phyloP scores from a whole-genome alignment of 1,140 invertebrate species.

The Caenorhabditis brenneri region DNA sequence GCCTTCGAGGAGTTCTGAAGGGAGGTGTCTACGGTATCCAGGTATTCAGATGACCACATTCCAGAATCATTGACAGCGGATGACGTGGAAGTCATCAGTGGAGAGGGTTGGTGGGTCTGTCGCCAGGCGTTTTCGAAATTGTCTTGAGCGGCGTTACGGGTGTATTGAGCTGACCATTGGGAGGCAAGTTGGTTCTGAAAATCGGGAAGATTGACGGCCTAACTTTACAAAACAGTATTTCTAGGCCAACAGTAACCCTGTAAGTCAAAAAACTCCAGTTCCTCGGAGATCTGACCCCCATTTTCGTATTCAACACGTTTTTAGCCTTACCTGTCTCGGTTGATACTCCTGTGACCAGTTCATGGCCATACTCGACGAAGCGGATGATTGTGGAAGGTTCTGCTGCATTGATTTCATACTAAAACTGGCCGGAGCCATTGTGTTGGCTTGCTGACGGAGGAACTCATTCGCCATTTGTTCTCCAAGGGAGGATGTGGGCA shows the following conservation, averaged over 20 bases:
- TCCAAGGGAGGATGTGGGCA: slow-evolving; percentile 49
- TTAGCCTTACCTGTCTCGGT: neutral
- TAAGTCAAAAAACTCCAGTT: no score
- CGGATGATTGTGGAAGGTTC: neutral
- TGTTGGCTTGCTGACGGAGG: slow-evolving; percentile 13
- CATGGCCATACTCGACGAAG: neutral
- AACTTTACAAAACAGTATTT: no score
- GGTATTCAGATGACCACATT: slow-evolving; percentile 53
- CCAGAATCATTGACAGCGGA: neutral
- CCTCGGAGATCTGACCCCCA: no score
- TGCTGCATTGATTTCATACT: slow-evolving; percentile 1
- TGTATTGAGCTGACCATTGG: slow-evolving; percentile 44
- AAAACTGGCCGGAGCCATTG: slow-evolving; percentile 30
- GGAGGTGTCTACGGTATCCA: slow-evolving; percentile 42
- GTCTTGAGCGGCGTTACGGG: neutral
- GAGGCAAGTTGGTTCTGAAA: slow-evolving; percentile 34
- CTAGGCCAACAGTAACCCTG: no score
- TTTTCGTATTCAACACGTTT: no score
- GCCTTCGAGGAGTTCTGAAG: neutral
- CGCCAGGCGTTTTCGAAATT: slow-evolving; percentile 43
- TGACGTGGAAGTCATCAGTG: neutral
- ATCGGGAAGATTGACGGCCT: no score
- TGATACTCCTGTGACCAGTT: slow-evolving; percentile 23
- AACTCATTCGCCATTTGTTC: slow-evolving; percentile 56
- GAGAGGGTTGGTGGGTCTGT: neutral